Base-by-base conservation (phyloP, 2,888 invertebrate species). In the Clostera curtula region DNA sequence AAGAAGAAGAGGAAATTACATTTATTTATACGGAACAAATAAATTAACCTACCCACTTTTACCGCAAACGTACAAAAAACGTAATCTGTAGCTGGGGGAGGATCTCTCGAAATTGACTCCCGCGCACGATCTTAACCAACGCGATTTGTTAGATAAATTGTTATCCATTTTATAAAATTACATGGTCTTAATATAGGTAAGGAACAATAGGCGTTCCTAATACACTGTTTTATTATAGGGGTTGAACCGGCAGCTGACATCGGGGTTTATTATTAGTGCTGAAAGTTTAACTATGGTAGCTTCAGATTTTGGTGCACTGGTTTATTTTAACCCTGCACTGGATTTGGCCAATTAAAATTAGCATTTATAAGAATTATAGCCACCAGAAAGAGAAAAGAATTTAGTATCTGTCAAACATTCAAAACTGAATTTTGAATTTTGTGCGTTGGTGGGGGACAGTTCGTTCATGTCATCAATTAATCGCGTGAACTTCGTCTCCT, bases 101-200 rank as follows among this genome's bases (percentile, higher is more conserved):
- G 47, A 26, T 10, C 11, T 24, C 19, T 28, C 7, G 46, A 48
- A 49, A 37, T 31, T 28, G 30, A 49, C 47, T 46, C 43, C 48
- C 23, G 50, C 41, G 40, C 40, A 44, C 40, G 40, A 25, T 28
- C 31, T 21, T 24, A 27, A 34, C 37, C 40, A 49, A 39, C 39
- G 48, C 56, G 56, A 53, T 64, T 65, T 56, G 45, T 53, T 67
- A 67, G 59, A 66, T 49, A 66, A 71, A 70, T 70, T 65, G 62
- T 60, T 59, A 60, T 57, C 61, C 45, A 61, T 74, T 69, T 67
- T 54, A 57, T 54, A 61, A 73, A 72, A 76, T 77, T 72, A 77
- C 69, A 74, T 59, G 72, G 66, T 56, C 56, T 53, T 63, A 58
- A 61, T 59, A 56, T 59, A 54, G 54, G 43, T 50, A 52, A 46